phyloP scores from a whole-genome alignment of 2,797 vertebrate genomes.

The Capromys pilorides region DNA sequence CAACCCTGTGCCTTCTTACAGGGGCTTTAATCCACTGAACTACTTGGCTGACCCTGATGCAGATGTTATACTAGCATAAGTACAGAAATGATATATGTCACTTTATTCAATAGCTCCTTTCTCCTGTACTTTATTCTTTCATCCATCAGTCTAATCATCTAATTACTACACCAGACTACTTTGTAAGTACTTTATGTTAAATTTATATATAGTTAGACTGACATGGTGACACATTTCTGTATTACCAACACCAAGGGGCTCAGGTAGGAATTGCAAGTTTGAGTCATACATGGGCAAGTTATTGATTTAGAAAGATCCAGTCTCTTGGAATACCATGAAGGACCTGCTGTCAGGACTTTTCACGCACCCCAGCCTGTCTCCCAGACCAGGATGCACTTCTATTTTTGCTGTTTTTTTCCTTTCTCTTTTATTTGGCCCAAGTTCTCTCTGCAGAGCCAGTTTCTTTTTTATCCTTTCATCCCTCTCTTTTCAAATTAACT shows the following conservation, averaged over 20 bases:
- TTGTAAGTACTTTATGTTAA: conserved; percentile 1
- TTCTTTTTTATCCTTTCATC: neutral
- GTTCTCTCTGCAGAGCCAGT: neutral
- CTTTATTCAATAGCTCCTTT: conserved; percentile 5
- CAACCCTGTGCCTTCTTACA: no score
- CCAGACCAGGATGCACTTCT: neutral
- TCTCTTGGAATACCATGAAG: neutral
- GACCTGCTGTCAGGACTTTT: neutral
- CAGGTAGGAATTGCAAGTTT: neutral
- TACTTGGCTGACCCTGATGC: no score
- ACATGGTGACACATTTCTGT: neutral
- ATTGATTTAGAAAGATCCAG: neutral
- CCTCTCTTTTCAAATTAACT: neutral
- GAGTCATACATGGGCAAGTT: neutral
- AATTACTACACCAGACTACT: neutral
- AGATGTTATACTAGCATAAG: neutral
- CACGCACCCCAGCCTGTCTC: neutral
- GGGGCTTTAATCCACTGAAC: no score
- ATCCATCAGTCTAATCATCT: neutral
- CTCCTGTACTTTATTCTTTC: neutral
- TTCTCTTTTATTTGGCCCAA: neutral
- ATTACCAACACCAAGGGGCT: neutral
- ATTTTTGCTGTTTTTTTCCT: neutral
- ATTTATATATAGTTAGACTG: neutral
- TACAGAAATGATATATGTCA: neutral